Conservation (phyloP, 2,113 vertebrate species). For the Burhinus bistriatus region DNA sequence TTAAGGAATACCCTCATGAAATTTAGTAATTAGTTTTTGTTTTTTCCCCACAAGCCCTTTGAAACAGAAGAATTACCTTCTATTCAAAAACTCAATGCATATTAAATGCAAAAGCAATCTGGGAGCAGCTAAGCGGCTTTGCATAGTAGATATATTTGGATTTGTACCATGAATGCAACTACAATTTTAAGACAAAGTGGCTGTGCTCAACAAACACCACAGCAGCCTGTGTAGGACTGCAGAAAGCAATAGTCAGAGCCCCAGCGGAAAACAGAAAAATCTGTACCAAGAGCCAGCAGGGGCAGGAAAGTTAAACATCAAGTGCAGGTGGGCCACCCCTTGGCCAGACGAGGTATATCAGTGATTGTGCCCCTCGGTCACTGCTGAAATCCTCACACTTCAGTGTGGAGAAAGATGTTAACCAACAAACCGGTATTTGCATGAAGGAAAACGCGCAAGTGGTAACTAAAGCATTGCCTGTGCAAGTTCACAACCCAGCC, state of each 20-base stretch:
- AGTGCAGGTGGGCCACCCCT: constrained; percentile 6
- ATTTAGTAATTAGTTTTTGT: background rate
- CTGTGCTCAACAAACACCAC: background rate
- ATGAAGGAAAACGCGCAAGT: background rate
- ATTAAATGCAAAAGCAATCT: constrained; percentile 22
- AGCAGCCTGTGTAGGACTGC: background rate
- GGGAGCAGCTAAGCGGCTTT: constrained; percentile 31
- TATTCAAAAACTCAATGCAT: background rate
- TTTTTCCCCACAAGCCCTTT: background rate
- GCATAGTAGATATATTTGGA: background rate
- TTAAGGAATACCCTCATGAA: background rate
- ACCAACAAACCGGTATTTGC: background rate
- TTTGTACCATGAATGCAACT: background rate
- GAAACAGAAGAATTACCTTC: background rate
- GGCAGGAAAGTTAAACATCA: background rate
- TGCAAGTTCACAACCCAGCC: background rate
- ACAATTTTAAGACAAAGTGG: background rate
- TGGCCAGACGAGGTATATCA: background rate
- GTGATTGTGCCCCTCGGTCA: background rate
- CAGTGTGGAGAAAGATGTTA: background rate
- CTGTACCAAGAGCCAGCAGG: background rate
- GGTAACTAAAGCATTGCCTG: background rate
- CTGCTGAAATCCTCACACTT: background rate
- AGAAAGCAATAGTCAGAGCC: background rate
- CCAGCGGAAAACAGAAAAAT: background rate